Evolutionary conservation across 2,113 vertebrate species (phyloP).

Genomic region (Vanacampus margaritifer): DNA sequence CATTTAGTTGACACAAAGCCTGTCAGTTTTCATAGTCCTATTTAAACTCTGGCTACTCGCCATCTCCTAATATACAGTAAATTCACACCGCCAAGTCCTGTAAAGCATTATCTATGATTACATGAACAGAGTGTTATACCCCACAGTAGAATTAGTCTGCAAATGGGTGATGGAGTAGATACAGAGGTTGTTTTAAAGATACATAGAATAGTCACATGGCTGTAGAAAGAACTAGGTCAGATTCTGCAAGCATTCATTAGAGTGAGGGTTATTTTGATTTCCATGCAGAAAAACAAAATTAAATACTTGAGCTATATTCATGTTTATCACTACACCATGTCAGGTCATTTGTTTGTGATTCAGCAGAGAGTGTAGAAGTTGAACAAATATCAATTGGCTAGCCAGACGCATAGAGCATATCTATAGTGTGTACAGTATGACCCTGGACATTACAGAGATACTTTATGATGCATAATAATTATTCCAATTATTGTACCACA

Average conservation of each 20-base stretch:
- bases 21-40: slow-evolving; percentile 30
- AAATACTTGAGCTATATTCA: neutral
- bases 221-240: neutral
- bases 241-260: neutral
- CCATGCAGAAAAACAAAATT: neutral
- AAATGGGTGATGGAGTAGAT: neutral
- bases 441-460: neutral
- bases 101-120: slow-evolving; percentile 42
- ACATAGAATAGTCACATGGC: neutral
- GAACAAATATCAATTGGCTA: neutral
- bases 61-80: slow-evolving; percentile 35
- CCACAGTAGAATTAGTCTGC: neutral
- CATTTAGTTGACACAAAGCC: neutral
- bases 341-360: neutral
- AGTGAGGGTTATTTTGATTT: neutral
- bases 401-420: neutral
- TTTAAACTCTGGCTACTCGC: slow-evolving; percentile 34
- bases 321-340: neutral
- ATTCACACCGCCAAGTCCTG: slow-evolving; percentile 33
- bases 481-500: neutral
- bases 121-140: slow-evolving; percentile 13
- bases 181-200: neutral
- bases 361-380: neutral
- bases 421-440: neutral
- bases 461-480: neutral